These are phyloP conservation scores for Pluvianellus socialis DNA, from an alignment of 2,113 vertebrate species.

Conservation along the genomic window DNA sequence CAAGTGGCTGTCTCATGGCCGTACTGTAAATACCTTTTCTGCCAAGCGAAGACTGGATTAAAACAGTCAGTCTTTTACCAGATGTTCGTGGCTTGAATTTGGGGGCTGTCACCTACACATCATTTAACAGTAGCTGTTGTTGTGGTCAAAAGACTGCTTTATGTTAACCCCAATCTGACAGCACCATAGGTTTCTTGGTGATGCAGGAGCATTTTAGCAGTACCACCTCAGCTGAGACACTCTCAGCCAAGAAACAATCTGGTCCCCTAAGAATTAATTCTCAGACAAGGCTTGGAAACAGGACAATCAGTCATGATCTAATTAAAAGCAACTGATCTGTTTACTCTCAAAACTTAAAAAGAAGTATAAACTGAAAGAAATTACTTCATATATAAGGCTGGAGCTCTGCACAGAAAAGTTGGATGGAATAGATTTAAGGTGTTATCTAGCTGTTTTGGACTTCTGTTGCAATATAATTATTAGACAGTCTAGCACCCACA, in stretches of 20 bases:
- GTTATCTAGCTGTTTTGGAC: background rate
- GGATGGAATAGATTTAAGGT: background rate
- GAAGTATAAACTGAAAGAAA: background rate
- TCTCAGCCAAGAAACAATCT: background rate
- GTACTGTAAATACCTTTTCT: background rate
- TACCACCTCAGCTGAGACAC: background rate
- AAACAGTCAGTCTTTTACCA: background rate
- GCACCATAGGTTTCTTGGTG: background rate
- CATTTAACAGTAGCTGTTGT: background rate
- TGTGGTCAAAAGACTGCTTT: background rate
- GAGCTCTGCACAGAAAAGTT: background rate
- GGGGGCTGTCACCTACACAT: background rate
- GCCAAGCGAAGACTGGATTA: background rate
- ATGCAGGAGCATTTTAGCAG: background rate
- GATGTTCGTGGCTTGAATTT: background rate
- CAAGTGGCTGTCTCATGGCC: background rate
- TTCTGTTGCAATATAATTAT: background rate
- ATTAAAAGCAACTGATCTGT: background rate
- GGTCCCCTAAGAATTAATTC: background rate
- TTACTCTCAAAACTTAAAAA: background rate
- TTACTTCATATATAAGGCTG: background rate
- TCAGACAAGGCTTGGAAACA: background rate
- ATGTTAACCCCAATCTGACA: background rate
- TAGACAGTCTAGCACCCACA: background rate
- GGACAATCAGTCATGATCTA: background rate